Percentiles rank a stretch among this genome's conserved stretches.
Conservation (phyloP, 2,113 vertebrate species). For the Pheucticus melanocephalus region DNA sequence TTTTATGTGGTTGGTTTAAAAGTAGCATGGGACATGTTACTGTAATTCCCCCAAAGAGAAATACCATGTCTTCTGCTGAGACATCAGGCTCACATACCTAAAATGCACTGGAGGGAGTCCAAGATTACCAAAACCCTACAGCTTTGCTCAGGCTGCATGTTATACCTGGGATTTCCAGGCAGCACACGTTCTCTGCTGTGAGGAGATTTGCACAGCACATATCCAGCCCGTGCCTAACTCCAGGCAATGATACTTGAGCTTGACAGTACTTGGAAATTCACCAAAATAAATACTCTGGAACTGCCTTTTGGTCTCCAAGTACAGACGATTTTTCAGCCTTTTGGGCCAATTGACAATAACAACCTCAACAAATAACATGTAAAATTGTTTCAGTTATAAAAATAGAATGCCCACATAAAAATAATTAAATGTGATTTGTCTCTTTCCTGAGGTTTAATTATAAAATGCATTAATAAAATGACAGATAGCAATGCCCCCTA, state of each 20-base stretch:
- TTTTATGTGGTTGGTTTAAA: neutral
- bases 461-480: conserved; percentile 53
- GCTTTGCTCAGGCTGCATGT: neutral
- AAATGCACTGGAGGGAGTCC: neutral
- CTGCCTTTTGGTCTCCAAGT: neutral
- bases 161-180: neutral
- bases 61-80: neutral
- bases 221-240: neutral
- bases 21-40: neutral
- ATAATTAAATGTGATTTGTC: conserved; percentile 31
- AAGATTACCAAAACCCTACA: neutral
- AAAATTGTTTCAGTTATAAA: neutral
- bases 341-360: neutral
- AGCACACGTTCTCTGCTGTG: neutral
- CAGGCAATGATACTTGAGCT: neutral
- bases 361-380: neutral
- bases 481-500: conserved; percentile 20
- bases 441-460: conserved; percentile 61
- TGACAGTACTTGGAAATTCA: neutral
- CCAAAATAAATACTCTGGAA: neutral
- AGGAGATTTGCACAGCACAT: neutral
- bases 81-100: neutral
- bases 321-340: neutral
- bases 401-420: neutral
- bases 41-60: neutral